These are phyloP conservation scores for Lasaia peninsularis DNA, from an alignment of 1,140 invertebrate genomes.

Conservation along the genomic window DNA sequence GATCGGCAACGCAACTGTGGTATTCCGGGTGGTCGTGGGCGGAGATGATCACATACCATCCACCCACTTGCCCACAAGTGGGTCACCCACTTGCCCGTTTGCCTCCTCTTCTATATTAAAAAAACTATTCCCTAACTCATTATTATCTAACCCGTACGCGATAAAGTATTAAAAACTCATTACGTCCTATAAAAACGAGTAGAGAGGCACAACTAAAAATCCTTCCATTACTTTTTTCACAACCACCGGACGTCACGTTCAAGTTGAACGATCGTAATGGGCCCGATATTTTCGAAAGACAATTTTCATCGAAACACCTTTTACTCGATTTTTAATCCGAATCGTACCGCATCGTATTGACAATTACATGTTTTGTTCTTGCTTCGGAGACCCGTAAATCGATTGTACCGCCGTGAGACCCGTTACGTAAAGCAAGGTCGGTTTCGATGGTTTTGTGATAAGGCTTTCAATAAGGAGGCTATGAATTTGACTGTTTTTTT, in stretches of 20 bases:
- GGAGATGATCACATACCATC: too few species aligned
- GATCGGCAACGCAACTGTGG: too few species aligned
- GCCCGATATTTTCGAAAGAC: constrained; percentile 40
- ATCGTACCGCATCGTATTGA: constrained; percentile 25
- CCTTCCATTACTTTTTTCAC: constrained; percentile 37
- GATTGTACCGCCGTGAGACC: constrained; percentile 27
- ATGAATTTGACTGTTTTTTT: background rate
- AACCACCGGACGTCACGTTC: constrained; percentile 59
- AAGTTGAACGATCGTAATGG: constrained; percentile 56
- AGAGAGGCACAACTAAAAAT: constrained; percentile 41
- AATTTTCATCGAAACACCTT: constrained; percentile 29
- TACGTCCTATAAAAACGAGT: constrained; percentile 41
- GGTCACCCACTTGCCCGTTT: too few species aligned
- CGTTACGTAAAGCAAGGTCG: constrained; percentile 52
- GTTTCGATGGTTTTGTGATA: constrained; percentile 18
- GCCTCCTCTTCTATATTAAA: too few species aligned
- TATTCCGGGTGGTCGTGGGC: too few species aligned
- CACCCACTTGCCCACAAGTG: too few species aligned
- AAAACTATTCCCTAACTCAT: too few species aligned
- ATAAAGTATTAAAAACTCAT: constrained; percentile 38
- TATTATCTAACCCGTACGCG: background rate
- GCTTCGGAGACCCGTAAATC: constrained; percentile 25
- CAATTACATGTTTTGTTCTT: constrained; percentile 36
- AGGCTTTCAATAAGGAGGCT: background rate
- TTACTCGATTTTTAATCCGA: constrained; percentile 30